A percentile compares a stretch with the other conserved stretches of the same genome.
These are phyloP conservation scores for Brachycybe producta DNA, from an alignment of 2,888 invertebrate genomes.

Conservation along the genomic window DNA sequence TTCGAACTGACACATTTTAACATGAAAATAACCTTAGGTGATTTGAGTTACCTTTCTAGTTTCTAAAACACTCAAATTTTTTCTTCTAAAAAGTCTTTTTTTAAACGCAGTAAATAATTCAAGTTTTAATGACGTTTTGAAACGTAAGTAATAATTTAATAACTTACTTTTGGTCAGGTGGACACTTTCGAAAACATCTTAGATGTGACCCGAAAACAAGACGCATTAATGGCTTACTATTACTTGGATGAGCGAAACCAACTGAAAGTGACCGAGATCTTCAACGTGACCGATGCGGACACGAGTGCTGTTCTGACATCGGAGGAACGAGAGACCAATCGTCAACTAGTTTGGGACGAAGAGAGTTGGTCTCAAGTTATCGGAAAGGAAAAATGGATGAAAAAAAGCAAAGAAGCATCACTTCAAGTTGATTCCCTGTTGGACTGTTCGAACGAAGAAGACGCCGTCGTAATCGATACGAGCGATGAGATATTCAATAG, in stretches of 20 bases:
- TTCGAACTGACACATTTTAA: no score
- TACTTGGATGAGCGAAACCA: conserved; percentile 77
- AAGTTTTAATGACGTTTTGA: no score
- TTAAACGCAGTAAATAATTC: no score
- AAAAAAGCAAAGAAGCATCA: no score
- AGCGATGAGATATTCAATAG: background rate
- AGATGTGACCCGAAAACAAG: conserved; percentile 66
- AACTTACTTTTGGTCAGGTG: no score
- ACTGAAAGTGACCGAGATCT: conserved; percentile 74
- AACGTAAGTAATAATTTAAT: no score
- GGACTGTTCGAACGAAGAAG: background rate
- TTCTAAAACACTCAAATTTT: no score
- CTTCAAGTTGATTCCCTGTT: conserved; percentile 6
- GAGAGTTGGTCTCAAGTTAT: no score
- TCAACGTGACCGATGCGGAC: conserved; percentile 68
- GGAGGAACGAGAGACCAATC: conserved; percentile 9
- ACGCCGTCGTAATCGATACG: background rate
- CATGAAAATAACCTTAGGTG: no score
- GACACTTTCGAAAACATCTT: conserved; percentile 46
- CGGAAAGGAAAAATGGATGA: no score
- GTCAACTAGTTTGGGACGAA: conserved; percentile 15
- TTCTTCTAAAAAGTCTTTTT: no score
- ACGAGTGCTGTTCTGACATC: conserved; percentile 23
- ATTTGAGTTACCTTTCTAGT: no score
- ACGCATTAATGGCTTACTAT: conserved; percentile 80